These are phyloP conservation scores for Ptychadena robeensis DNA, from an alignment of 2,797 vertebrate species.

Conservation along the genomic window DNA sequence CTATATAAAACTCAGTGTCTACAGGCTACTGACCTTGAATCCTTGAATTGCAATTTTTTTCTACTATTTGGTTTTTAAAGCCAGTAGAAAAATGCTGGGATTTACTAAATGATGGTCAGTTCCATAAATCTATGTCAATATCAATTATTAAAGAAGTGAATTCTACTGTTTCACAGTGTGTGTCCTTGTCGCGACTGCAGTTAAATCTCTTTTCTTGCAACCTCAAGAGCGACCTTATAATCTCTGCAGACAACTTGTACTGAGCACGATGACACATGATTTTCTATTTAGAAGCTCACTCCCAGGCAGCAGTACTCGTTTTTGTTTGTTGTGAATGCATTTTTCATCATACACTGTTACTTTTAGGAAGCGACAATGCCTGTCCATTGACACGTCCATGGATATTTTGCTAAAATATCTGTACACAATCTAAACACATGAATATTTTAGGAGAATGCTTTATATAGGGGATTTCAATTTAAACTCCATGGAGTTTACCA, in stretches of 20 bases:
- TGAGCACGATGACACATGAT: background rate
- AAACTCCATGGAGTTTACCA: too few species aligned
- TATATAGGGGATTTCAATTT: background rate
- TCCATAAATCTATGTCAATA: background rate
- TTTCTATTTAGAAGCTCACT: too few species aligned
- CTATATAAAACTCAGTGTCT: background rate
- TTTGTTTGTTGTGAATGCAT: too few species aligned
- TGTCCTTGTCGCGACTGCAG: background rate
- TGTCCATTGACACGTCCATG: too few species aligned
- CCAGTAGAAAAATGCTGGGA: background rate
- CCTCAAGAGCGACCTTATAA: background rate
- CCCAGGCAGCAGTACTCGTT: too few species aligned
- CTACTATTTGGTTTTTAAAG: background rate
- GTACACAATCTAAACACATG: too few species aligned
- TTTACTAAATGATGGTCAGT: background rate
- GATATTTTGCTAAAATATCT: too few species aligned
- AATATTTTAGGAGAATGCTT: background rate
- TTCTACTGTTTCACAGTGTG: accelerated
- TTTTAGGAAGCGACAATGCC: too few species aligned
- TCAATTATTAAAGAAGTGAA: background rate
- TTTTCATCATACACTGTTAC: too few species aligned
- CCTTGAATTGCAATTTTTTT: background rate
- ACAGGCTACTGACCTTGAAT: background rate
- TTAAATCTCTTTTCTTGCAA: background rate
- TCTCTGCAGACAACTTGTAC: background rate